phyloP scores from a whole-genome alignment of 2,113 vertebrate genomes.

The Chloebia gouldiae region DNA sequence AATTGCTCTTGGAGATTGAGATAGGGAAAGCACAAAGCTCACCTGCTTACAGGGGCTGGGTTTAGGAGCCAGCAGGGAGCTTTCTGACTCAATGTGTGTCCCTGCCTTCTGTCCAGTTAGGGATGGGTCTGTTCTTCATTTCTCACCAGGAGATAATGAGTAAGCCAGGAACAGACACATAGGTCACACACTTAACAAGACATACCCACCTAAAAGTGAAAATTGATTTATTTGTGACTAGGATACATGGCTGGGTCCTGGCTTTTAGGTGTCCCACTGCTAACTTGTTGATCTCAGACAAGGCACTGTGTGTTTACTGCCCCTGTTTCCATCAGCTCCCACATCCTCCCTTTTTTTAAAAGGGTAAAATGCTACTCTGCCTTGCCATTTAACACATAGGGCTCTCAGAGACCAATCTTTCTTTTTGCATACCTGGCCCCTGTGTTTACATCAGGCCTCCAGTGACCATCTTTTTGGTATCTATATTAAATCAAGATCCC shows the following conservation, averaged over 20 bases:
- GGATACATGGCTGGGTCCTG: neutral
- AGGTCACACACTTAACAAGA: neutral
- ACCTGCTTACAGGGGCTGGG: neutral
- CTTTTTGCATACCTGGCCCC: neutral
- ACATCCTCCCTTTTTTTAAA: neutral
- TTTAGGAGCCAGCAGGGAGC: neutral
- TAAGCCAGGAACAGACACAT: neutral
- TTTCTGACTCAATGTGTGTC: neutral
- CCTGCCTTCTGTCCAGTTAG: neutral
- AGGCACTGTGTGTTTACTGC: neutral
- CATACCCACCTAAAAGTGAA: neutral
- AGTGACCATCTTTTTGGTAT: neutral
- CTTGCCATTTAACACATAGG: neutral
- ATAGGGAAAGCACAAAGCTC: neutral
- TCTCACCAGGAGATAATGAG: neutral
- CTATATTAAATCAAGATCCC: slow-evolving; percentile 22
- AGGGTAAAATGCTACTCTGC: neutral
- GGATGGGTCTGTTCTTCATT: neutral
- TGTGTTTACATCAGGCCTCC: neutral
- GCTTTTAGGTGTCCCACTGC: neutral
- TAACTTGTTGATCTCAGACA: neutral
- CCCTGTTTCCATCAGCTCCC: neutral
- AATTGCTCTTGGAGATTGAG: neutral
- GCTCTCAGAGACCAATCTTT: neutral
- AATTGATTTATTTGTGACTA: neutral